These are phyloP conservation scores for Thaleichthys pacificus DNA, from an alignment of 2,797 vertebrate genomes.

Conservation along the genomic window DNA sequence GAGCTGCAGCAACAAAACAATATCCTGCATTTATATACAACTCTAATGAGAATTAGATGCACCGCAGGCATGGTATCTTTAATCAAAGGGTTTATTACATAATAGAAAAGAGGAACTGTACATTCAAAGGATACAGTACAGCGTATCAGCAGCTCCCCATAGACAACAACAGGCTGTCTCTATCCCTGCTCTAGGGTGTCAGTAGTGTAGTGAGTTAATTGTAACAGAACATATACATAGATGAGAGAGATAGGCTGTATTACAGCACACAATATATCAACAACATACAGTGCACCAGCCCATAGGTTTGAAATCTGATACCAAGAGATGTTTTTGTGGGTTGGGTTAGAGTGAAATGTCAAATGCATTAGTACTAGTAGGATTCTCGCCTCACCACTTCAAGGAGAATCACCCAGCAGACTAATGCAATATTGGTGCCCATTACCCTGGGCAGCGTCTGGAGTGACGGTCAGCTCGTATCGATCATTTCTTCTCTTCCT, in stretches of 20 bases:
- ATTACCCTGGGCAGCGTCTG: slow-evolving; percentile 65
- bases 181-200: slow-evolving; percentile 10
- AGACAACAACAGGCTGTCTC: slow-evolving; percentile 26
- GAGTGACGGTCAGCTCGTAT: slow-evolving; percentile 67
- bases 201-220: slow-evolving; percentile 8
- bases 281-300: not conserved
- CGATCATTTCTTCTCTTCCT: slow-evolving; percentile 52
- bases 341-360: slow-evolving; percentile 61
- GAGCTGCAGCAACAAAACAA: slow-evolving; percentile 47
- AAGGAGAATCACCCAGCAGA: slow-evolving; percentile 64
- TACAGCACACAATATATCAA: not conserved
- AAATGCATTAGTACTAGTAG: slow-evolving; percentile 75
- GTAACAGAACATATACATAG: not conserved
- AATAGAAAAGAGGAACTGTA: slow-evolving; percentile 49
- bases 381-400: slow-evolving; percentile 70
- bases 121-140: slow-evolving; percentile 1
- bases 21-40: slow-evolving; percentile 59
- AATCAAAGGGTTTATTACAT: slow-evolving; percentile 68
- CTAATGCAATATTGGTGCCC: slow-evolving; percentile 75
- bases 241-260: not conserved
- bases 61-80: slow-evolving; percentile 54
- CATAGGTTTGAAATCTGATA: not conserved
- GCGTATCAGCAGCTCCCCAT: slow-evolving; percentile 7
- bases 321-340: slow-evolving; percentile 23
- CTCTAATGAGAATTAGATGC: slow-evolving; percentile 53